Conservation (phyloP, 2,113 vertebrate genomes). For the Caracal caracal region DNA sequence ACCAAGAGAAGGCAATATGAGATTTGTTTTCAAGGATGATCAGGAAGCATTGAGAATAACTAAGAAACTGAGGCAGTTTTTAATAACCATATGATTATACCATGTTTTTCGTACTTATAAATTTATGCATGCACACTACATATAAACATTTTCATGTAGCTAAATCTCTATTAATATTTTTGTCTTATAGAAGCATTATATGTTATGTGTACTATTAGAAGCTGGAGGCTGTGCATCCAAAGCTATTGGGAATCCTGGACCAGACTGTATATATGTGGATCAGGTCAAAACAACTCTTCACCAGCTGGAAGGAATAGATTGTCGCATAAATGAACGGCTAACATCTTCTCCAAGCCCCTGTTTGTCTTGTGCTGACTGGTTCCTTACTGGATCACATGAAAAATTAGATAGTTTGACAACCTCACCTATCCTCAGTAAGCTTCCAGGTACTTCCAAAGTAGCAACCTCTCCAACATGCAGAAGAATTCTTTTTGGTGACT, state of each 20-base stretch:
- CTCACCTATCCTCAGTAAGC: conserved; percentile 89
- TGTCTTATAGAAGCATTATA: conserved; percentile 90
- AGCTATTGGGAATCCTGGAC: conserved; percentile 91
- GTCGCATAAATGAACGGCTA: conserved; percentile 89
- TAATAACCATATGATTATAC: background rate
- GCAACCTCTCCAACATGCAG: conserved; percentile 78
- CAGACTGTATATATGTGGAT: conserved; percentile 96
- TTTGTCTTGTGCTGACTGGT: conserved; percentile 94
- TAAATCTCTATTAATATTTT: background rate
- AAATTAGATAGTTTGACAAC: conserved; percentile 85
- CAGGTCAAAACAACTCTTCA: conserved; percentile 94
- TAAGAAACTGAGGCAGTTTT: background rate
- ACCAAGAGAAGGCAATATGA: background rate
- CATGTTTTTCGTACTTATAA: conserved; percentile 4
- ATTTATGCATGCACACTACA: background rate
- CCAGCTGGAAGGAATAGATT: conserved; percentile 90
- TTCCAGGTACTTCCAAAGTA: conserved; percentile 85
- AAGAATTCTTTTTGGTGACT: conserved; percentile 88
- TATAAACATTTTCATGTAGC: background rate
- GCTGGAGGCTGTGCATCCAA: conserved; percentile 92
- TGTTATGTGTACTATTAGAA: conserved; percentile 95
- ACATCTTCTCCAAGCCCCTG: conserved; percentile 87
- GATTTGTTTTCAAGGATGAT: background rate
- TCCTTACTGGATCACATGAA: conserved; percentile 88
- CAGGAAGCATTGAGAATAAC: background rate